A percentile compares a stretch with the other conserved stretches of the same genome.
Evolutionary conservation across 2,113 vertebrate species (phyloP).

Genomic region (Calonectris borealis): DNA sequence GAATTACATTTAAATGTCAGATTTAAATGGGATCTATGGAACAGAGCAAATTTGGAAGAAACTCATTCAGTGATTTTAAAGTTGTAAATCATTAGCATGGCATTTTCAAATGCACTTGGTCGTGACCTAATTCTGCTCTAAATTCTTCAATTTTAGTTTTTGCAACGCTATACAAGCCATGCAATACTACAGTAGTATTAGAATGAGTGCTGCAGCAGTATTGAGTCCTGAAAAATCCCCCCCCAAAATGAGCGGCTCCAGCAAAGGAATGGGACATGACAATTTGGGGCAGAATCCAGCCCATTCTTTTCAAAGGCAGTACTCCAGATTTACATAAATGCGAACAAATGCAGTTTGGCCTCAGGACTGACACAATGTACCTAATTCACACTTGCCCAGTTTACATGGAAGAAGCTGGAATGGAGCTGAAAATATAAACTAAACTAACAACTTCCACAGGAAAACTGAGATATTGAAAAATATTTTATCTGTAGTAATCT

Average conservation of each 20-base stretch:
- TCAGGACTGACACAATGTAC: not conserved
- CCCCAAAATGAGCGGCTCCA: not conserved
- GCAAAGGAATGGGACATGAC: not conserved
- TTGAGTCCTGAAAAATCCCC: not conserved
- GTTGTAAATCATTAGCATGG: conserved; percentile 7
- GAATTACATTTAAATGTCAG: conserved; percentile 53
- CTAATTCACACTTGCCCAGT: not conserved
- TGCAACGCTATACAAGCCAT: not conserved
- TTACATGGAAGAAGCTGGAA: not conserved
- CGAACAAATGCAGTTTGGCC: not conserved
- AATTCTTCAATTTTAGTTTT: not conserved
- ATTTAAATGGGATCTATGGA: not conserved
- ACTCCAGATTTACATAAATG: not conserved
- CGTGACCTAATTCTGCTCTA: conserved; percentile 22
- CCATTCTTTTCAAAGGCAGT: not conserved
- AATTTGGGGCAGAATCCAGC: not conserved
- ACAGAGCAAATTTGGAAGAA: conserved; percentile 2
- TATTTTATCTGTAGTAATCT: not conserved
- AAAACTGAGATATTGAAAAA: not conserved
- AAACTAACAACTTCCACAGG: not conserved
- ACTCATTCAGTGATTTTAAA: conserved; percentile 22
- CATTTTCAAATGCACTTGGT: conserved; percentile 25
- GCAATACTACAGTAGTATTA: not conserved
- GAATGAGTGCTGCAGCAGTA: not conserved
- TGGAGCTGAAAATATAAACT: not conserved